Conservation (phyloP, 37 sponge, comb jelly and placozoan species). For the Spongilla lacustris region DNA sequence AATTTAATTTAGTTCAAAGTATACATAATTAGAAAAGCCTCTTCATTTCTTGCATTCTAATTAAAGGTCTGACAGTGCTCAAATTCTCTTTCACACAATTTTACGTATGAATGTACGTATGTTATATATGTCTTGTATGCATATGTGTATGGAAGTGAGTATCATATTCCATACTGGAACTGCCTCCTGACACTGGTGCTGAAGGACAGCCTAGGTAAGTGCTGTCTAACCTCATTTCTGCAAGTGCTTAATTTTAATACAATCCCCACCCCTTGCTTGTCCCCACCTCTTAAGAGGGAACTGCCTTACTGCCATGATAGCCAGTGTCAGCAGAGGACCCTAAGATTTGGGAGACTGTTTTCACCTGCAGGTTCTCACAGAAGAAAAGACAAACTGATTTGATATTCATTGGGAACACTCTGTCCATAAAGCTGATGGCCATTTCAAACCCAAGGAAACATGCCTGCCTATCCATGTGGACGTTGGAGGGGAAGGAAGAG, state of each 20-base stretch:
- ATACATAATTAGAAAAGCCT: too few species aligned
- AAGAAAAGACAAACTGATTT: too few species aligned
- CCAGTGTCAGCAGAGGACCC: slow-evolving; percentile 76
- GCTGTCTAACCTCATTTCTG: not conserved
- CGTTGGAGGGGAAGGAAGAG: not conserved
- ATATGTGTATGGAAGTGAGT: too few species aligned
- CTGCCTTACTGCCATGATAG: slow-evolving; percentile 92
- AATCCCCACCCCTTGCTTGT: not conserved
- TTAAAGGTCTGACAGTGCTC: too few species aligned
- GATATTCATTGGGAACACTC: slow-evolving; percentile 47
- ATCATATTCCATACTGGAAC: slow-evolving; percentile 85
- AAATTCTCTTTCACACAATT: too few species aligned
- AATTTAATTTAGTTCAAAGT: too few species aligned
- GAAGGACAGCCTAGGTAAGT: slow-evolving; percentile 85
- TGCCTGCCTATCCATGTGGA: slow-evolving; percentile 31
- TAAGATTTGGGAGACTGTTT: slow-evolving; percentile 82
- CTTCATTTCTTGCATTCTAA: too few species aligned
- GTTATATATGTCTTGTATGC: too few species aligned
- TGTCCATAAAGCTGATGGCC: slow-evolving; percentile 54
- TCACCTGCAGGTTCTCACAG: slow-evolving; percentile 89
- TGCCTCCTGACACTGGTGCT: slow-evolving; percentile 88
- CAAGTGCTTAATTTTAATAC: not conserved
- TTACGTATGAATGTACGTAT: too few species aligned
- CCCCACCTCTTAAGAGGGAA: slow-evolving; percentile 73
- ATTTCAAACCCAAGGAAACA: slow-evolving; percentile 78